Evolutionary conservation across 1,140 invertebrate species (phyloP).

Genomic region (Coptotermes formosanus): DNA sequence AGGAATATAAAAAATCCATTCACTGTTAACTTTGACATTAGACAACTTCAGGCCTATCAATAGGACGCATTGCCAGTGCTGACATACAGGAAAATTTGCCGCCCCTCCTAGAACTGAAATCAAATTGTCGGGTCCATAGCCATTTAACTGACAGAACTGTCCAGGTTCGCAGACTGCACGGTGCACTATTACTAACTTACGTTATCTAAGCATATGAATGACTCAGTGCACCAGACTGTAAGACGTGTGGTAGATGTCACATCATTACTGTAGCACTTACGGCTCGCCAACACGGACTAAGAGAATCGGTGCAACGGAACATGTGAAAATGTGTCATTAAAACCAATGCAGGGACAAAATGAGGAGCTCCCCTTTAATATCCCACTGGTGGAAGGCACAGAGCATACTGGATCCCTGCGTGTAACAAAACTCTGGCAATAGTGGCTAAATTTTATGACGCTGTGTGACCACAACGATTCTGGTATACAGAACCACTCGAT

Average conservation of each 20-base stretch:
- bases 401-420: not conserved
- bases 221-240: too few species aligned
- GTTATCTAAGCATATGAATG: too few species aligned
- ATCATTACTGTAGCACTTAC: not conserved
- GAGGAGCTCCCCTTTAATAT: not conserved
- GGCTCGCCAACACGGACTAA: not conserved
- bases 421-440: not conserved
- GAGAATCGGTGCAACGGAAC: not conserved
- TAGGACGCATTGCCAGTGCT: too few species aligned
- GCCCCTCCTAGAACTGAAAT: too few species aligned
- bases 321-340: not conserved
- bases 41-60: too few species aligned
- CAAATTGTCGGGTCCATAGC: too few species aligned
- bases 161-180: too few species aligned
- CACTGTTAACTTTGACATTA: too few species aligned
- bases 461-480: not conserved
- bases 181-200: too few species aligned
- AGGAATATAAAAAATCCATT: too few species aligned
- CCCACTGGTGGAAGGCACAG: not conserved
- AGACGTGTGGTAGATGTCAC: not conserved
- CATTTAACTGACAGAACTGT: too few species aligned
- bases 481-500: conserved; percentile 11
- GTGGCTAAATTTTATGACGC: conserved; percentile 6
- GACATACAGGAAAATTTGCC: too few species aligned
- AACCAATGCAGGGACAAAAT: not conserved